These are phyloP conservation scores for Lepetodrilus schrolli DNA, from an alignment of 2,888 invertebrate genomes.

Conservation along the genomic window DNA sequence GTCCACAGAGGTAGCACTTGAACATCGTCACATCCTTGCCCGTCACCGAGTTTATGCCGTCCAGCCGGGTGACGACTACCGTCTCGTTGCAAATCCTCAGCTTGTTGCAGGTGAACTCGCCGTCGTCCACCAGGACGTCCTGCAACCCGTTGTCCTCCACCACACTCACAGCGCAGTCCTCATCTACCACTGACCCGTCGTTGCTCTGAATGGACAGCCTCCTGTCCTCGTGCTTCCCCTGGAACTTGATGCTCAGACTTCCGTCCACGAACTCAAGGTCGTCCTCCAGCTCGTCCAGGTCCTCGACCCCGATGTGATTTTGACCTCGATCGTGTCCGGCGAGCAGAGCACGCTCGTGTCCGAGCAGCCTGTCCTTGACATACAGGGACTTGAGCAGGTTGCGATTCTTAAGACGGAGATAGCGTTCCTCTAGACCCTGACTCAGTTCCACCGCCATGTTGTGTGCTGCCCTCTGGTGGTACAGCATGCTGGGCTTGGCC, in stretches of 20 bases:
- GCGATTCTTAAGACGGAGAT: slow-evolving; percentile 60
- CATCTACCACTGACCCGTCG: slow-evolving; percentile 31
- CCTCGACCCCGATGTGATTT: not conserved
- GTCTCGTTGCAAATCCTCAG: slow-evolving; percentile 68
- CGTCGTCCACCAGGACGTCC: slow-evolving; percentile 33
- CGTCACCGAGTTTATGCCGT: slow-evolving; percentile 65
- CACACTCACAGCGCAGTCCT: not conserved
- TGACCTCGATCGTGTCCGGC: not conserved
- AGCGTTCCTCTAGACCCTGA: slow-evolving; percentile 69
- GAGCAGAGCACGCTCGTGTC: slow-evolving; percentile 14
- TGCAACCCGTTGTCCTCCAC: slow-evolving; percentile 20
- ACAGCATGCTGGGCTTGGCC: slow-evolving; percentile 70
- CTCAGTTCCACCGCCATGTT: slow-evolving; percentile 68
- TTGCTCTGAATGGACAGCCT: slow-evolving; percentile 33
- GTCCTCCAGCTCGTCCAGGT: not conserved
- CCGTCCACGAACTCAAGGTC: slow-evolving; percentile 7
- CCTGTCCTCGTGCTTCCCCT: slow-evolving; percentile 1
- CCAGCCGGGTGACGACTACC: slow-evolving; percentile 69
- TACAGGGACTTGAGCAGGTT: slow-evolving; percentile 44
- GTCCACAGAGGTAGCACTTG: slow-evolving; percentile 73
- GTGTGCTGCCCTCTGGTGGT: slow-evolving; percentile 70
- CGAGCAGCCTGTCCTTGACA: slow-evolving; percentile 31
- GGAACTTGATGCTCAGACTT: not conserved
- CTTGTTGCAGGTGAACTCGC: slow-evolving; percentile 36
- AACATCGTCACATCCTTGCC: slow-evolving; percentile 68